These are phyloP conservation scores for Agrilus mali DNA, from an alignment of 2,888 invertebrate genomes.

Conservation along the genomic window DNA sequence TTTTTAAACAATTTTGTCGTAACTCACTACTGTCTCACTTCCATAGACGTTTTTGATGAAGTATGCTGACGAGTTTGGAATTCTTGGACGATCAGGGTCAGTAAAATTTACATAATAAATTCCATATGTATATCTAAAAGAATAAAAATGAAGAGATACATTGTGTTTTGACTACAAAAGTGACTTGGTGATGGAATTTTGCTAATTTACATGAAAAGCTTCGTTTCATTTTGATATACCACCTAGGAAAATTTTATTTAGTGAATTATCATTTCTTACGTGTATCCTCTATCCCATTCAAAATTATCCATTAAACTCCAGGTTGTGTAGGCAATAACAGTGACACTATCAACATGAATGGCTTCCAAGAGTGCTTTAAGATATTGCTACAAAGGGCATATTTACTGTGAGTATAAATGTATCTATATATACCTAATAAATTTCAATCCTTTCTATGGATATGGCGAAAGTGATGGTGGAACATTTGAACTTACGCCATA, in stretches of 20 bases:
- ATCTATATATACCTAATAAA: too few relatives aligned
- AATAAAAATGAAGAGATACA: not conserved
- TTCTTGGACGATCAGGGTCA: conserved; percentile 42
- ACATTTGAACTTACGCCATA: conserved; percentile 5
- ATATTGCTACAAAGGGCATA: conserved; percentile 13
- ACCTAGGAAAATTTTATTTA: not conserved
- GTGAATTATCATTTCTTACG: conserved; percentile 22
- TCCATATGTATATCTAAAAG: conserved; percentile 50
- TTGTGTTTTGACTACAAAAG: too few relatives aligned
- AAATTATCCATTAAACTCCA: conserved; percentile 53
- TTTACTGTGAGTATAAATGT: not conserved
- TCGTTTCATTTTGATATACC: not conserved
- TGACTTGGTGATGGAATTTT: too few relatives aligned
- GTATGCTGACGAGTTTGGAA: conserved; percentile 45
- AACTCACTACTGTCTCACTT: conserved; percentile 17
- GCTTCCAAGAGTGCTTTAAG: conserved; percentile 17
- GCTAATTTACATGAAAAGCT: too few relatives aligned
- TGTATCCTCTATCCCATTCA: conserved; percentile 44
- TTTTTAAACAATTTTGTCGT: too few relatives aligned
- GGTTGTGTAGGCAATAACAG: conserved; percentile 41
- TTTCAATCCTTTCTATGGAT: too few relatives aligned
- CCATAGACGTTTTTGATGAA: conserved; percentile 40
- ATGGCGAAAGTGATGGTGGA: too few relatives aligned
- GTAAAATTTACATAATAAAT: conserved; percentile 52
- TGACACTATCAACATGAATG: conserved; percentile 31